Percentiles rank a stretch among this genome's conserved stretches.
Conservation (phyloP, 2,888 invertebrate genomes). For the Dryobotodes eremita region DNA sequence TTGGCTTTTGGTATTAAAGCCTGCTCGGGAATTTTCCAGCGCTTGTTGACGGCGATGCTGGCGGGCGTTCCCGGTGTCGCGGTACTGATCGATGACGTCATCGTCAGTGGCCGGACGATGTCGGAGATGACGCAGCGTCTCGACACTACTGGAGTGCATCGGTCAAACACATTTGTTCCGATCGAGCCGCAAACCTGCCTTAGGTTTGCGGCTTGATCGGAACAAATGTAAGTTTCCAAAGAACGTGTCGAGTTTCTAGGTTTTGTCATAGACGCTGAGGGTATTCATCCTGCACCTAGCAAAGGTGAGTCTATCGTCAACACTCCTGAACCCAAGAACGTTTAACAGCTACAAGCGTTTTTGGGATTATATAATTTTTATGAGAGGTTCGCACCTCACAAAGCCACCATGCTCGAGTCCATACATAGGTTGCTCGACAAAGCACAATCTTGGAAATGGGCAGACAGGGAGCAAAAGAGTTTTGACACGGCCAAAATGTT, state of each 20-base stretch:
- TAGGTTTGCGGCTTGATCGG: background rate
- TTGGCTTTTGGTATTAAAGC: no score
- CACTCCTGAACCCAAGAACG: background rate
- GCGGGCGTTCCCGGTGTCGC: background rate
- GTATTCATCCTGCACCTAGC: background rate
- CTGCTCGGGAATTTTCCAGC: background rate
- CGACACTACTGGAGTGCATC: background rate
- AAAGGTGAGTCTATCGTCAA: background rate
- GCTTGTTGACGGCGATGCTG: background rate
- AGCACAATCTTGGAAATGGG: no score
- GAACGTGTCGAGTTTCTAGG: background rate
- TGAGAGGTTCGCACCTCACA: background rate
- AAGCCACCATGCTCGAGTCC: no score
- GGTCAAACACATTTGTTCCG: no score
- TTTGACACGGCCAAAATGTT: no score
- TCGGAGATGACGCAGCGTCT: background rate
- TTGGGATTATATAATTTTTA: no score
- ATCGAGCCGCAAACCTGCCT: no score
- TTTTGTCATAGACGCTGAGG: background rate
- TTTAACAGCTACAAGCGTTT: no score
- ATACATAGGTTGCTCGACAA: no score
- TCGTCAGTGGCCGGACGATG: background rate
- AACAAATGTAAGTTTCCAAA: no score
- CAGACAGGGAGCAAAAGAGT: no score
- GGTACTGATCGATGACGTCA: background rate